Base-by-base conservation (phyloP, 1,140 invertebrate species). In the Neodiprion lecontei region DNA sequence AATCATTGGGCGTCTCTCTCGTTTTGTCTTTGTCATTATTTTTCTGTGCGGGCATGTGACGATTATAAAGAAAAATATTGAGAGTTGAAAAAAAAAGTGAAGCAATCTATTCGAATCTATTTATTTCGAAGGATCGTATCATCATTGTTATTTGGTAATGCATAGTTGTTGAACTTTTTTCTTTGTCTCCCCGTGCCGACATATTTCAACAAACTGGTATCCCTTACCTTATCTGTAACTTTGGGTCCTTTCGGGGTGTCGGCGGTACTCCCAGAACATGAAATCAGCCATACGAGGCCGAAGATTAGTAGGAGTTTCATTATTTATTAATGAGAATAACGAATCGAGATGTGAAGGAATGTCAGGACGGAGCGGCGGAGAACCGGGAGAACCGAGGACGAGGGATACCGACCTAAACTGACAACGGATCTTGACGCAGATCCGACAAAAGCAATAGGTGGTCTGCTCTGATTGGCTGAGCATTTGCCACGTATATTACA, bases 151-250 rank as follows among this genome's bases (percentile, higher is more conserved):
- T 40, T 40, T 5, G 28, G 28, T 40, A 40, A 40, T 1, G 5
- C 5, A 40, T 5, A 2, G 28, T 40, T 40, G 28, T 40, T 1
- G 28, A 40, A 40, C 28, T 40, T 40, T 40, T 40, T 40, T 40
- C 28, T 5, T 40, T 5, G 2, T 40, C 2, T 40, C 28, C 28
- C 28, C 28, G 2, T 40, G 28, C 28, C 28, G 2, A 40, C 28
- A 40, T 40, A 40, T 40, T 40, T 40, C 28, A 40, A 40, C 5
- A 40, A 40, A 40, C 28, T 40, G 0, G 1, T 5, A 7, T 61
- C 9, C 48, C 85, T 87, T 89, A 94, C 94, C 85, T 92, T 93
- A 79, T 94, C 91, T 1, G 94, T 94, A 23, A 94, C 93, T 92
- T 94, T 94, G 21, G 93, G 93, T 67, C 93, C 93, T 84, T 92